A percentile compares a stretch with the other conserved stretches of the same genome.
Evolutionary conservation across 1,140 invertebrate species (phyloP).

Genomic region (Agrilus planipennis): DNA sequence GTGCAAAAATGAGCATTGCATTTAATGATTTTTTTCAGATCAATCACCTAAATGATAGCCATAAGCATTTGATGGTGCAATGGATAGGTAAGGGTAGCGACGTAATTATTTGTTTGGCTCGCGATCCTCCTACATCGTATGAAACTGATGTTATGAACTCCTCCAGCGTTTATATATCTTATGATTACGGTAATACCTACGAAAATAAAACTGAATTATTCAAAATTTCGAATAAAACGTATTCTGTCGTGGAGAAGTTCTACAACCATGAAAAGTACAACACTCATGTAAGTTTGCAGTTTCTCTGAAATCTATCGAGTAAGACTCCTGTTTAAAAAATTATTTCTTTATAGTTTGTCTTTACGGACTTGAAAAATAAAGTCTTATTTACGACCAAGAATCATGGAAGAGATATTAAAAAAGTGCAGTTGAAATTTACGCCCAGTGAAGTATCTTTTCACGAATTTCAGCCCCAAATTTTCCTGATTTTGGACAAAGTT

Average conservation of each 20-base stretch:
- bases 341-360: constrained; percentile 57
- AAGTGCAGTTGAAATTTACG: constrained; percentile 50
- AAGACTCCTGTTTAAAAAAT: neutral
- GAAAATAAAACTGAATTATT: constrained; percentile 59
- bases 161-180: constrained; percentile 71
- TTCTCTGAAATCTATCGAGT: neutral
- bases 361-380: constrained; percentile 67
- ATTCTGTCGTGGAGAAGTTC: constrained; percentile 68
- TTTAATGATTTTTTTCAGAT: constrained; percentile 39
- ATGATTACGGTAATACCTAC: constrained; percentile 74
- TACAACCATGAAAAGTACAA: constrained; percentile 69
- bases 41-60: constrained; percentile 65
- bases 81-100: constrained; percentile 78
- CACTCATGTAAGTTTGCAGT: constrained; percentile 51
- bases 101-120: constrained; percentile 75
- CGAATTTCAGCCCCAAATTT: constrained; percentile 47
- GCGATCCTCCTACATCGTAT: constrained; percentile 45
- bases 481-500: constrained; percentile 61
- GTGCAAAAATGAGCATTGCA: neutral
- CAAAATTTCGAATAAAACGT: constrained; percentile 40
- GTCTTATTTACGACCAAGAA: constrained; percentile 65
- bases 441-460: constrained; percentile 67
- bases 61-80: constrained; percentile 79
- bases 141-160: constrained; percentile 37
- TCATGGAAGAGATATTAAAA: constrained; percentile 53